phyloP scores from a whole-genome alignment of 2,797 vertebrate species.

The Acanthopagrus latus region DNA sequence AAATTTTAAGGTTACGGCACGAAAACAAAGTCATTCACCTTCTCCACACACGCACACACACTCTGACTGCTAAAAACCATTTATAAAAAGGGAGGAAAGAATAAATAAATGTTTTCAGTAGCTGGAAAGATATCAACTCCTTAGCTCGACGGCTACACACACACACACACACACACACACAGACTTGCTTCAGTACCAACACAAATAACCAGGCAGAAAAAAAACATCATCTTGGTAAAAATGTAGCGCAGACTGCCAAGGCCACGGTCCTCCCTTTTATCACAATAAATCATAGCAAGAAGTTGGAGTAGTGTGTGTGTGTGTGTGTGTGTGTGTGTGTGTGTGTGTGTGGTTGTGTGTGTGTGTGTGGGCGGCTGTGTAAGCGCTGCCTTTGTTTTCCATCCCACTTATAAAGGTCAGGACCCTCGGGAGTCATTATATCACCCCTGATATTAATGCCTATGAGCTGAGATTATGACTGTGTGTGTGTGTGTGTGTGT shows the following conservation, averaged over 20 bases:
- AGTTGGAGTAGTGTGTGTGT: conserved; percentile 29
- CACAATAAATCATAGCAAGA: conserved; percentile 79
- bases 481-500: conserved; percentile 52
- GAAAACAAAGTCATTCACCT: conserved; percentile 9
- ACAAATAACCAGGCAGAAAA: conserved; percentile 66
- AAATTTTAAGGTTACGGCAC: neutral
- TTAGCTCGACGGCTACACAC: conserved; percentile 58
- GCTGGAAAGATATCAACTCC: conserved; percentile 78
- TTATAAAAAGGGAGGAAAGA: conserved; percentile 68
- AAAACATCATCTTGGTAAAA: conserved; percentile 73
- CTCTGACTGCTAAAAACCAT: neutral
- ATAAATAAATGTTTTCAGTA: conserved; percentile 83
- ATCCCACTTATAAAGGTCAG: conserved; percentile 85
- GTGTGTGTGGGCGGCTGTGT: conserved; percentile 54
- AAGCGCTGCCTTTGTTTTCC: conserved; percentile 82
- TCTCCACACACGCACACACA: conserved; percentile 25
- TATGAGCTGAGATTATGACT: conserved; percentile 66
- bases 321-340: neutral
- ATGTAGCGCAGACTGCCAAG: conserved; percentile 74
- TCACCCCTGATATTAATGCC: conserved; percentile 70
- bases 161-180: conserved; percentile 33
- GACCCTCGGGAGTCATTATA: conserved; percentile 79
- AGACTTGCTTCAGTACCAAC: conserved; percentile 61
- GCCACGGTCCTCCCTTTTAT: conserved; percentile 78
- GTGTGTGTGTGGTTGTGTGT: neutral